Conservation (phyloP, 2,797 vertebrate species). For the Syngnathus rostellatus region DNA sequence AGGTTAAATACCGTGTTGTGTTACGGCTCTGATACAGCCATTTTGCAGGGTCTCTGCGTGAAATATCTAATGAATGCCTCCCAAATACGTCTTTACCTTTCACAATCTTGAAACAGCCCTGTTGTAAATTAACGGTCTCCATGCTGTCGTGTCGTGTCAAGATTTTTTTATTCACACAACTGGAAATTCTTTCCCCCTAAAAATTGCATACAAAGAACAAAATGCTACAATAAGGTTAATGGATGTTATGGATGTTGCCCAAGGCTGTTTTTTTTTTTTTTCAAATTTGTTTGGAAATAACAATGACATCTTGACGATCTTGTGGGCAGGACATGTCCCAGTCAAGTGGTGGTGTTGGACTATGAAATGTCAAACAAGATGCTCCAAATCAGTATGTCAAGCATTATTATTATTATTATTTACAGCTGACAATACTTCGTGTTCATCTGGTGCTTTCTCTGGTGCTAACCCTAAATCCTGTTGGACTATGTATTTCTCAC, state of each 20-base stretch:
- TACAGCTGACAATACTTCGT: too few species aligned
- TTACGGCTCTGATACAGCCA: background rate
- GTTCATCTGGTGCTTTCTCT: slow-evolving; percentile 5
- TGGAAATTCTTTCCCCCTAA: background rate
- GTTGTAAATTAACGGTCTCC: background rate
- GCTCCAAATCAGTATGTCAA: background rate
- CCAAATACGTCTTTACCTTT: background rate
- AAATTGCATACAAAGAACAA: background rate
- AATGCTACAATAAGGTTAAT: background rate
- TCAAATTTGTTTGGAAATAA: too few species aligned
- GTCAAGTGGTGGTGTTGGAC: background rate
- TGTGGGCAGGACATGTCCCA: background rate
- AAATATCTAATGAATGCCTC: background rate
- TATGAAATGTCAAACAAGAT: background rate
- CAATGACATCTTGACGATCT: background rate
- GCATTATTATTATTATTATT: too few species aligned
- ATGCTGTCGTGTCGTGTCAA: background rate
- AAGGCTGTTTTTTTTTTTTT: background rate
- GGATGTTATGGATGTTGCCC: background rate
- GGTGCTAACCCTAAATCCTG: slow-evolving; percentile 1
- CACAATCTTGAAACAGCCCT: background rate
- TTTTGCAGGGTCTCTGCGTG: background rate
- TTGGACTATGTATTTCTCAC: background rate
- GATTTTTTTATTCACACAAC: background rate
- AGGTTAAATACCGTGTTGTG: background rate